These are phyloP conservation scores for Ectropis grisescens DNA, from an alignment of 1,140 invertebrate species.

Conservation along the genomic window DNA sequence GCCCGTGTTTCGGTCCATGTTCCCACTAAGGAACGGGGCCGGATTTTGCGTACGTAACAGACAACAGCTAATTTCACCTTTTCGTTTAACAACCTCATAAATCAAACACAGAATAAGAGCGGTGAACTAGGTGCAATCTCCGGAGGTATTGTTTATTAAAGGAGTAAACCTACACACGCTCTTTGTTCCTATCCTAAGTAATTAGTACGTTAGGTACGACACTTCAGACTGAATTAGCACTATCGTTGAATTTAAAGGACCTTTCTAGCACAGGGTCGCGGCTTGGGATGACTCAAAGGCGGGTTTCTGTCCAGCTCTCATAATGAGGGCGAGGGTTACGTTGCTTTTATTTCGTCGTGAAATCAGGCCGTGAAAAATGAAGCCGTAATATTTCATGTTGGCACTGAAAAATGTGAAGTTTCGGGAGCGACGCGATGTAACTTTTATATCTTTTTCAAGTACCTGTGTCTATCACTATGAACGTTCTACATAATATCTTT, in stretches of 20 bases:
- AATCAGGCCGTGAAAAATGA: too few species aligned
- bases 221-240: slow-evolving; percentile 30
- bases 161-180: slow-evolving; percentile 15
- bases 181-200: slow-evolving; percentile 20
- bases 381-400: too few species aligned
- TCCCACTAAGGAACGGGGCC: background rate
- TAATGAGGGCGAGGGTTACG: slow-evolving; percentile 4
- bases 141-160: slow-evolving; percentile 10
- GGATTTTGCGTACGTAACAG: too few species aligned
- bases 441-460: too few species aligned
- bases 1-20: slow-evolving; percentile 1
- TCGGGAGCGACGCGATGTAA: too few species aligned
- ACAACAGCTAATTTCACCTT: too few species aligned
- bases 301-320: background rate
- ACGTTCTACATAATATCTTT: too few species aligned
- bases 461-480: too few species aligned
- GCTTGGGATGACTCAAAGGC: too few species aligned
- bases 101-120: slow-evolving; percentile 7
- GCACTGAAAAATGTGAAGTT: too few species aligned
- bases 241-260: slow-evolving; percentile 22
- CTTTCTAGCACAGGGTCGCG: slow-evolving; percentile 4
- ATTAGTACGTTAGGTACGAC: slow-evolving; percentile 18
- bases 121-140: slow-evolving; percentile 11
- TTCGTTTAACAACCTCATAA: slow-evolving; percentile 4
- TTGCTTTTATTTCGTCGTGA: background rate